These are phyloP conservation scores for Cristatella mucedo DNA, from an alignment of 2,888 invertebrate genomes.

Conservation along the genomic window DNA sequence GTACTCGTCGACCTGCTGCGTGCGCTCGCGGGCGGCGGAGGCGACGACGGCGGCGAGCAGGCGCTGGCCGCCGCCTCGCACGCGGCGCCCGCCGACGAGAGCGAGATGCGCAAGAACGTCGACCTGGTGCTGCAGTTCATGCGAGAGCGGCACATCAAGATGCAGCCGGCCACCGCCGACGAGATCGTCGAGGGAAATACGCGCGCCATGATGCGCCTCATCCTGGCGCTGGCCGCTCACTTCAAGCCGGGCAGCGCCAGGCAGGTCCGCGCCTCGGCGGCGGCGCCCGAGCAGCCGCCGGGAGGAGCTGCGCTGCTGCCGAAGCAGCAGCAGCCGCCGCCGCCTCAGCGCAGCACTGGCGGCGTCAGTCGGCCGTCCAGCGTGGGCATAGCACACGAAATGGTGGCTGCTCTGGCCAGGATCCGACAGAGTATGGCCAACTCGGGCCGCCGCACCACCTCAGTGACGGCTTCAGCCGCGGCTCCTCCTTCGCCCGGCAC, in stretches of 20 bases:
- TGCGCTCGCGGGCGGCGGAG: constrained; percentile 30
- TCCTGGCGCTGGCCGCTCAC: constrained; percentile 41
- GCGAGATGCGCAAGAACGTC: constrained; percentile 36
- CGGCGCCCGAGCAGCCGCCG: constrained; percentile 14
- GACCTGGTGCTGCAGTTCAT: constrained; percentile 38
- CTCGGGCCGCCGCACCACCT: no score
- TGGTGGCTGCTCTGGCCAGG: constrained; percentile 2
- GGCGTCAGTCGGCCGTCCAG: constrained; percentile 11
- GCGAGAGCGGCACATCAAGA: constrained; percentile 14
- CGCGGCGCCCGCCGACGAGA: constrained; percentile 22
- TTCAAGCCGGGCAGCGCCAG: constrained; percentile 38
- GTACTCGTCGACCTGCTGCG: constrained; percentile 37
- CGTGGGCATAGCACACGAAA: constrained; percentile 6
- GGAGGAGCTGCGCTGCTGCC: constrained; percentile 1
- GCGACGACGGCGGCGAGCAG: no score
- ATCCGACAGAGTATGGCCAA: no score
- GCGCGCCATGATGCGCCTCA: constrained; percentile 40
- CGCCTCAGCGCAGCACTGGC: constrained; percentile 13
- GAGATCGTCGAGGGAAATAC: constrained; percentile 40
- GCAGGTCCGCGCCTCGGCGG: constrained; percentile 17
- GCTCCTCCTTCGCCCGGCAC: constrained; percentile 13
- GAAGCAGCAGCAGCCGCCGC: constrained; percentile 9
- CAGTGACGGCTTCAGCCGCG: no score
- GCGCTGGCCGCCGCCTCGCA: constrained; percentile 31
- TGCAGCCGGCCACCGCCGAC: constrained; percentile 17